phyloP scores from a whole-genome alignment of 2,888 invertebrate species.

The Lithophane ornitopus region DNA sequence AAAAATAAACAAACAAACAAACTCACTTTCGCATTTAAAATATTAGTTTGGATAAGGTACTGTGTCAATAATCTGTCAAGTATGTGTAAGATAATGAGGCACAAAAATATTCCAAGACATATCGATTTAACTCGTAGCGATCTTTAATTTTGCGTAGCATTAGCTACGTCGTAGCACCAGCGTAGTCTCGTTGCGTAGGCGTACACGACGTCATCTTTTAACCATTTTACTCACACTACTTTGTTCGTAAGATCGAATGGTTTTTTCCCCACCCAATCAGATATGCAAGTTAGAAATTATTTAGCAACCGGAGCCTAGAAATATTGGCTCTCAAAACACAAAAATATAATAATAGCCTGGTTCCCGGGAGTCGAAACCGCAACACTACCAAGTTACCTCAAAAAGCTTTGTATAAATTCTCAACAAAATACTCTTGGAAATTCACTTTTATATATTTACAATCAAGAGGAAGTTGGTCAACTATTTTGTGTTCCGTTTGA shows the following conservation, averaged over 20 bases:
- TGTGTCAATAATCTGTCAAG: background rate
- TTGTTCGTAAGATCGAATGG: slow-evolving; percentile 17
- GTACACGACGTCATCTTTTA: background rate
- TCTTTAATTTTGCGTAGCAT: slow-evolving; percentile 28
- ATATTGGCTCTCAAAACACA: slow-evolving; percentile 36
- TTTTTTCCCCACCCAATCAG: slow-evolving; percentile 32
- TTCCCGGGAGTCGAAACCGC: slow-evolving; percentile 48
- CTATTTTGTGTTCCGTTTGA: slow-evolving; percentile 65
- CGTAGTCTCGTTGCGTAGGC: slow-evolving; percentile 36
- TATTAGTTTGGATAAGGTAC: no score
- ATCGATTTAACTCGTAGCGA: background rate
- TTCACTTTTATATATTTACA: slow-evolving; percentile 67
- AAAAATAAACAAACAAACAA: no score
- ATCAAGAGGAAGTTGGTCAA: slow-evolving; percentile 64
- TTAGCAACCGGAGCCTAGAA: slow-evolving; percentile 13
- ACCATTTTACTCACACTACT: background rate
- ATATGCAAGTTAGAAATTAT: slow-evolving; percentile 16
- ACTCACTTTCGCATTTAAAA: no score
- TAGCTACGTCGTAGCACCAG: slow-evolving; percentile 42
- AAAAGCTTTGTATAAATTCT: slow-evolving; percentile 67
- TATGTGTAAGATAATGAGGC: background rate
- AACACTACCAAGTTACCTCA: slow-evolving; percentile 48
- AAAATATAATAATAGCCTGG: slow-evolving; percentile 40
- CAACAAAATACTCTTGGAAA: slow-evolving; percentile 61
- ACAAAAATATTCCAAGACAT: slow-evolving; percentile 3